Base-by-base conservation (phyloP, 2,113 vertebrate genomes). In the Grallaria varia region DNA sequence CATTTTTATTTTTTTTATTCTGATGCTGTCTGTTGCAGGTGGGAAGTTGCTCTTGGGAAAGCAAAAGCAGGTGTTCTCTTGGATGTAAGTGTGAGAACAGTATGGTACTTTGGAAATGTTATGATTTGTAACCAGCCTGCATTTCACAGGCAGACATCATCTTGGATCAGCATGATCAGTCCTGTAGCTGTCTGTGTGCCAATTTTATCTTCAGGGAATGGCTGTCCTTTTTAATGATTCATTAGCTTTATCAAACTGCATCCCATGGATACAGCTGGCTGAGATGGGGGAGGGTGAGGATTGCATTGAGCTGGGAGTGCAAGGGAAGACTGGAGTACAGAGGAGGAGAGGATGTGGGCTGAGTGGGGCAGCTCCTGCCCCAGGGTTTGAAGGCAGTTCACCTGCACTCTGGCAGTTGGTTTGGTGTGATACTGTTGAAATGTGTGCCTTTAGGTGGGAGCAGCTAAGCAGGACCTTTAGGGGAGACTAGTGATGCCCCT, bases 161-260 rank as follows among this genome's bases (percentile, higher is more conserved):
- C 5, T 62, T 8, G 1, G 42, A 77, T 78, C 64, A 63, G 69
- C 37, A 3, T 5, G 37, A 82, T 78, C 66, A 28, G 53, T 31
- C 91, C 64, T 64, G 95, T 24, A 63, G 87, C 81, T 44, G 62
- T 58, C 12, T 40, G 14, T 6, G 35, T 84, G 90, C 89, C 80
- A 60, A 1, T 44, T 35, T 35, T 59, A 33, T 87, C 94, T 96
- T 39, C 53, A 68, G 93, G 94, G 93, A 91, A 76, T 8, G 62
- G 74, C 69, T 82, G 84, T 89, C 86, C 84, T 92, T 79, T 84
- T 94, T 62, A 84, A 80, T 92, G 79, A 93, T 77, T 95, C 83
- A 85, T 86, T 64, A 85, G 72, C 50, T 63, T 52, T 52, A 77
- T 56, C 71, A 69, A 73, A 42, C 63, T 16, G 35, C 74, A 55